Evolutionary conservation across 2,888 invertebrate genomes (phyloP), one percentile per base, ranked within the genome.

Genomic region (Tenthredo distinguenda): DNA sequence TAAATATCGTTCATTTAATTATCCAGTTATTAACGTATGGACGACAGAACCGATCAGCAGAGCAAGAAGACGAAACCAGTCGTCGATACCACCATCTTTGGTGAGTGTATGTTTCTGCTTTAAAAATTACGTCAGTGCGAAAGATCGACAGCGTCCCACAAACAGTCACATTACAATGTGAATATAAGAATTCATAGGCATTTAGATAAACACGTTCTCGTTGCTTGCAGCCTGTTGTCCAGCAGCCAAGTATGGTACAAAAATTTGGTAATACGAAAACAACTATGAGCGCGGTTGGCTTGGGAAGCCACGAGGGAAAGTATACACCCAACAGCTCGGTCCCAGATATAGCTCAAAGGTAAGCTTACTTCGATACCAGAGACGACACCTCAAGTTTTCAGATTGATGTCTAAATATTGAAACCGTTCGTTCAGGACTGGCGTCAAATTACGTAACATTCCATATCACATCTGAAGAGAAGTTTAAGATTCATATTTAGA

Each of bases 1-100:
- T 34, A 15, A 34, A 83, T 85, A 82, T 84, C 15, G 71, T 79
- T 37, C 40, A 71, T 82, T 81, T 87, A 34, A 87, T 86, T 89
- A 94, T 94, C 84, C 90, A 97, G 97, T 97, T 91, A 97, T 97
- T 88, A 97, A 97, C 94, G 97, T 98, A 40, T 98, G 98, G 98
- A 97, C 97, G 1, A 97, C 97, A 86, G 97, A 96, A 89, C 96
- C 96, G 68, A 95, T 96, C 88, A 95, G 95, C 91, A 95, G 95
- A 89, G 90, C 93, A 74, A 94, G 94, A 85, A 92, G 93, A 87
- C 94, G 94, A 85, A 94, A 94, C 89, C 94, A 94, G 87, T 92
- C 94, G 58, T 92, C 94, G 6, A 91, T 94, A 86, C 93, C 94
- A 26, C 91, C 91, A 1, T 89, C 92, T 34, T 90, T 92, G 90